Conservation (phyloP, 1,140 invertebrate genomes). For the Glossosoma conforme region DNA sequence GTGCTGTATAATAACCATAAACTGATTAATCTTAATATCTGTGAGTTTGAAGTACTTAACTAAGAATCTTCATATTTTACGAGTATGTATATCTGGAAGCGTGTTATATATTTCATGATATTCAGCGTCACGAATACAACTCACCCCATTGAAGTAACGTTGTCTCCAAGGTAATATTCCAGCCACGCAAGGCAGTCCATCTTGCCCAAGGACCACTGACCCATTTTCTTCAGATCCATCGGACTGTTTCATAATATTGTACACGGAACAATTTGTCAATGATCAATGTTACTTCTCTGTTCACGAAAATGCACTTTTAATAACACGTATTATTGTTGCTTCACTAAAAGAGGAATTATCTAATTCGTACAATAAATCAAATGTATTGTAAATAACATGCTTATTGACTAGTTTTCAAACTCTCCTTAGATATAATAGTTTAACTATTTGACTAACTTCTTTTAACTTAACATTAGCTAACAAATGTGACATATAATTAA, state of each 20-base stretch:
- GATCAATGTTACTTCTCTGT: background rate
- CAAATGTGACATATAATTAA: no score
- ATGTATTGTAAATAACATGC: background rate
- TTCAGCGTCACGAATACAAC: no score
- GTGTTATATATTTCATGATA: no score
- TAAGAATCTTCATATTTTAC: no score
- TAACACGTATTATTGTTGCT: background rate
- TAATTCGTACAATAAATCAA: background rate
- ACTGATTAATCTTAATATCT: no score
- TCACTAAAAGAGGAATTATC: background rate
- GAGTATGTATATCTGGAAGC: no score
- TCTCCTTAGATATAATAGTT: no score
- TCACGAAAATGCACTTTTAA: background rate
- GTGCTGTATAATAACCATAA: no score
- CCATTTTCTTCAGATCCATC: conserved; percentile 1
- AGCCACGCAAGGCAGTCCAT: conserved; percentile 25
- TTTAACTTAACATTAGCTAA: no score
- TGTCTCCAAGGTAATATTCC: conserved; percentile 7
- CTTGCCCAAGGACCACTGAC: conserved; percentile 16
- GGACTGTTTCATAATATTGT: conserved; percentile 4
- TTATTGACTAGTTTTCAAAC: no score
- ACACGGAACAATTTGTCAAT: background rate
- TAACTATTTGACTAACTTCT: no score
- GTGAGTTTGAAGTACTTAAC: no score
- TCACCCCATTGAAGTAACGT: conserved; percentile 19